Evolutionary conservation across 2,888 invertebrate species (phyloP).

Genomic region (Urechis unicinctus): DNA sequence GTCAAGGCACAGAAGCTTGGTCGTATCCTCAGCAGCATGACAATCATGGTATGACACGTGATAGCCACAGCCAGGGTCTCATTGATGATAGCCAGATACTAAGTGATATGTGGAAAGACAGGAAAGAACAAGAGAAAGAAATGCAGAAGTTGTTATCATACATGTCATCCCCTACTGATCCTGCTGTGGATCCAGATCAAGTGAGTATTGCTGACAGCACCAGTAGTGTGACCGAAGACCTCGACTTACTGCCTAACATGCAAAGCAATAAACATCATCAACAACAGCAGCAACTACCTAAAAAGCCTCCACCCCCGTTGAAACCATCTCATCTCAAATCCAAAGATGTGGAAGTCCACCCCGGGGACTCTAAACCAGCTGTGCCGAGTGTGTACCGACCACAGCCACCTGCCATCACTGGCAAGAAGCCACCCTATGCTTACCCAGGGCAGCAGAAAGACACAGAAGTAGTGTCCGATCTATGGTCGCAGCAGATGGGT

Average conservation of each 20-base stretch:
- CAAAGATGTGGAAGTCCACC: too few species aligned
- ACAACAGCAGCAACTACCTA: too few species aligned
- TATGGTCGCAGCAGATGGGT: not conserved
- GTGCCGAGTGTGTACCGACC: not conserved
- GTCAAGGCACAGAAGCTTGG: not conserved
- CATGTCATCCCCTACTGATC: too few species aligned
- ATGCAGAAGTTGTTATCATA: conserved; percentile 13
- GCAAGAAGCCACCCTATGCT: not conserved
- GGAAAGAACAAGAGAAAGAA: conserved; percentile 13
- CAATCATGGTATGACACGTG: too few species aligned
- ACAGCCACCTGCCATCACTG: not conserved
- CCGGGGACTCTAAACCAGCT: not conserved
- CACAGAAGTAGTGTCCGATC: not conserved
- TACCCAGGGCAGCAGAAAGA: not conserved
- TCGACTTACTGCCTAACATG: too few species aligned
- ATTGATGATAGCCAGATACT: too few species aligned
- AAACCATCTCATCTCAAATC: not conserved
- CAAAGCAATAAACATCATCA: too few species aligned
- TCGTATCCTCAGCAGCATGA: not conserved
- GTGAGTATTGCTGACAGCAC: not conserved
- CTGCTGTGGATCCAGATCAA: not conserved
- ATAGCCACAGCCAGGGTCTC: too few species aligned
- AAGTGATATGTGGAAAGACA: conserved; percentile 15
- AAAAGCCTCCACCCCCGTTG: not conserved
- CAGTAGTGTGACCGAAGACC: not conserved